Evolutionary conservation across 2,888 invertebrate species (phyloP), one percentile per base, ranked within the genome.

Genomic region (Sarcophaga carnaria): DNA sequence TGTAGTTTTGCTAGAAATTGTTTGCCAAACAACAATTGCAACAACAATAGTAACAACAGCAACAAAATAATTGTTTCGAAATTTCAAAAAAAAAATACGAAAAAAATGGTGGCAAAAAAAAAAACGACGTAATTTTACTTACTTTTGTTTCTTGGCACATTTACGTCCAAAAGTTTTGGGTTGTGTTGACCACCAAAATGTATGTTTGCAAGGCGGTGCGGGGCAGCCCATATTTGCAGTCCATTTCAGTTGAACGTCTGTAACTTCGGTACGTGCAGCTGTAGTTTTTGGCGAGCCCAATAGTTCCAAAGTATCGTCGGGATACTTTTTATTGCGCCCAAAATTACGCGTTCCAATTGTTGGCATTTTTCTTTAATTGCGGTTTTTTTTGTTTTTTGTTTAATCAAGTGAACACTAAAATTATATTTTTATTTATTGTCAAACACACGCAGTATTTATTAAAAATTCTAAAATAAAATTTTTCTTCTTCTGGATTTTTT

Each of bases 161-260:
- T 91, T 92, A 88, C 90, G 90, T 89, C 90, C 90, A 83, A 91
- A 89, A n/a, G 94, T 90, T 86, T 92, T 92, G 3, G 94, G 94
- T 14, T 92, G 91, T 84, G 93, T 93, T 80, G 92, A 92, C 92
- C 93, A 94, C 89, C 93, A 93, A 89, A 93, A 94, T 80, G 92
- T 90, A 70, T 92, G 90, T 78, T 92, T 92, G 86, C 92, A 93
- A 22, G 93, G 92, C 1, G 92, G 91, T 45, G 92, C 92, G 2
- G 90, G 89, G 27, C 92, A 92, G 1, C 89, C 88, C 45, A 84
- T 88, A 37, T 75, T 79, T 4, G 90, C 83, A 87, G 90, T 90
- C 91, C 91, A 92, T 27, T 92, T 92, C n/a, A 92, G 88, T 81
- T 92, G 91, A 89, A 92, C 90, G 89, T 92, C 92, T n/a, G 91